A percentile compares a stretch with the other conserved stretches of the same genome.
phyloP scores from a whole-genome alignment of 2,113 vertebrate genomes.

The Taxidea taxus region DNA sequence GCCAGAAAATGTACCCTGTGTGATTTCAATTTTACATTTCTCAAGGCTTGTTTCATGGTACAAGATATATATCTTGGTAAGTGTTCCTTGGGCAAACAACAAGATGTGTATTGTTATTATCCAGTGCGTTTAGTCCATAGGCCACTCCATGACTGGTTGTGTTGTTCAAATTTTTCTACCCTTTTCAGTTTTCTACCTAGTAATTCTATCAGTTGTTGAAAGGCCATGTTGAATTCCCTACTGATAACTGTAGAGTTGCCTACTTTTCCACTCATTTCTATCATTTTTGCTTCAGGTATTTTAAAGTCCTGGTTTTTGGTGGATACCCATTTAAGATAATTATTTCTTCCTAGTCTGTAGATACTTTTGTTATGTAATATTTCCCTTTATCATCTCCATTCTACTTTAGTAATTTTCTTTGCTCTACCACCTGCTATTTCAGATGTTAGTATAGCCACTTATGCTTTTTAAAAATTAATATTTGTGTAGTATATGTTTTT shows the following conservation, averaged over 20 bases:
- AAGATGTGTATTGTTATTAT: neutral
- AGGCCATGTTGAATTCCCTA: neutral
- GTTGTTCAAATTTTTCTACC: neutral
- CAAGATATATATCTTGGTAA: neutral
- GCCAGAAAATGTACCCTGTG: neutral
- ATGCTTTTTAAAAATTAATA: neutral
- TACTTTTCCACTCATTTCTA: neutral
- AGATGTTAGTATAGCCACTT: neutral
- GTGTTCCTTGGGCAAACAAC: neutral
- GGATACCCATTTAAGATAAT: neutral
- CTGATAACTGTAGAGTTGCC: neutral
- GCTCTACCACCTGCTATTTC: neutral
- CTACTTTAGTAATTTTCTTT: neutral
- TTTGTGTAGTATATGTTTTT: neutral
- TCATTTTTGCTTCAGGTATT: neutral
- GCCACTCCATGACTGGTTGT: neutral
- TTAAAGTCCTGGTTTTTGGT: neutral
- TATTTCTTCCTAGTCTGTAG: neutral
- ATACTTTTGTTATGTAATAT: neutral
- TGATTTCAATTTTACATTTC: neutral
- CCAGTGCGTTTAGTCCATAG: too few species aligned
- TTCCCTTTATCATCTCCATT: neutral
- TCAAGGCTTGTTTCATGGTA: neutral
- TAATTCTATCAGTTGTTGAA: neutral
- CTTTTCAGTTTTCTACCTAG: neutral